A percentile compares a stretch with the other conserved stretches of the same genome.
Conservation (phyloP, 2,113 vertebrate species). For the Psettodes erumei region DNA sequence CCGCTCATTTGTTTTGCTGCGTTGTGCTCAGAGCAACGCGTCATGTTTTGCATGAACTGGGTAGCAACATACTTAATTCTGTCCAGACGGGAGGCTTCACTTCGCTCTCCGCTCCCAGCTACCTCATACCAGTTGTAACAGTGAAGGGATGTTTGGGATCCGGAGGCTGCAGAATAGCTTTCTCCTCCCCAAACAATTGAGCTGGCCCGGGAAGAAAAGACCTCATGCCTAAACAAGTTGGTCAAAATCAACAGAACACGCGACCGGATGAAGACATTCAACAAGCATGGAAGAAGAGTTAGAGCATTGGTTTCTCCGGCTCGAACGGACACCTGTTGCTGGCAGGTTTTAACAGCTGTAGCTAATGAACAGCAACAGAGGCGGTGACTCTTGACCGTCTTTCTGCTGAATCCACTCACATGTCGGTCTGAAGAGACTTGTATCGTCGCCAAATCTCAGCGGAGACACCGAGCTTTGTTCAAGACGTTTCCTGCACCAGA, state of each 20-base stretch:
- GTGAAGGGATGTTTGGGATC: background rate
- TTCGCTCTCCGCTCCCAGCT: constrained; percentile 8
- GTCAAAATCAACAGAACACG: background rate
- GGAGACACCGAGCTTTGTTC: background rate
- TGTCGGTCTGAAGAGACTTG: background rate
- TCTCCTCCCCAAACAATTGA: background rate
- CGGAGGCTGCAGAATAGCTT: background rate
- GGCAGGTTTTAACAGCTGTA: background rate
- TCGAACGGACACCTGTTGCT: constrained; percentile 7
- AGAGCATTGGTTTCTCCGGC: background rate
- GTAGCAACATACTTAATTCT: background rate
- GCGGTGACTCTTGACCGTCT: background rate
- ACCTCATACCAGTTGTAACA: constrained; percentile 1
- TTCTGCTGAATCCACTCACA: background rate
- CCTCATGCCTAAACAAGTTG: background rate
- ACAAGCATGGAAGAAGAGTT: background rate
- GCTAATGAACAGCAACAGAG: too few species aligned
- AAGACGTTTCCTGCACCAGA: background rate
- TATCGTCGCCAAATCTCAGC: too few species aligned
- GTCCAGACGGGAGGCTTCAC: constrained; percentile 31
- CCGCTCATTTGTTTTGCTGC: background rate
- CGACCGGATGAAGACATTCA: constrained; percentile 1
- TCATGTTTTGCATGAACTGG: background rate
- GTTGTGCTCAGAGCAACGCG: background rate
- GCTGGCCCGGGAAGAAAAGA: background rate